Conservation (phyloP, 2,888 invertebrate species). For the Lordiphosa fenestrarum region DNA sequence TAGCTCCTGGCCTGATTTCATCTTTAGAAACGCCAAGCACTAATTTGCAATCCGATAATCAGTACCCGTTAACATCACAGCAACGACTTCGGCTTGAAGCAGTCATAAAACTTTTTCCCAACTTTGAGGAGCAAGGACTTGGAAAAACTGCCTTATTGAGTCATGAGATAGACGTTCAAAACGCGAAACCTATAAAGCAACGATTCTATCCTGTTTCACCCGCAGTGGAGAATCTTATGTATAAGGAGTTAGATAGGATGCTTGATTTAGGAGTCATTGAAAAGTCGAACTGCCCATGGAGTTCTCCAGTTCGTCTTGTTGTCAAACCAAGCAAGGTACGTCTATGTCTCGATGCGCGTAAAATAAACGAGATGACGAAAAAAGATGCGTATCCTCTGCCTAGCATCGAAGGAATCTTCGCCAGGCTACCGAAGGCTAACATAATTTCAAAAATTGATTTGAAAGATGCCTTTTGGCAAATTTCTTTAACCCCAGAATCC, state of each 20-base stretch:
- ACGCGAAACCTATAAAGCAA: background rate
- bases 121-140: no score
- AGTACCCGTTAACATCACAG: no score
- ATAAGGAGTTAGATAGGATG: constrained; percentile 1
- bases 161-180: no score
- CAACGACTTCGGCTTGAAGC: no score
- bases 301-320: background rate
- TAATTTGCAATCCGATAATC: no score
- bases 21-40: no score
- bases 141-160: no score
- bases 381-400: no score
- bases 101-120: no score
- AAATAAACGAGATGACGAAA: background rate
- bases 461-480: constrained; percentile 1
- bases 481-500: background rate
- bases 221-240: background rate
- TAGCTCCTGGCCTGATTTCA: no score
- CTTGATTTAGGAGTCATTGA: background rate
- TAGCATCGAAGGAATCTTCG: no score
- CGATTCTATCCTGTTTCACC: background rate
- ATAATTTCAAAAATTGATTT: background rate
- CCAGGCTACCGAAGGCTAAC: background rate
- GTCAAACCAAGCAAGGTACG: background rate
- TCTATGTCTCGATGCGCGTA: background rate
- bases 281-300: background rate